Evolutionary conservation across 2,888 invertebrate species (phyloP), one percentile per base, ranked within the genome.

Genomic region (Conomelus anceps): DNA sequence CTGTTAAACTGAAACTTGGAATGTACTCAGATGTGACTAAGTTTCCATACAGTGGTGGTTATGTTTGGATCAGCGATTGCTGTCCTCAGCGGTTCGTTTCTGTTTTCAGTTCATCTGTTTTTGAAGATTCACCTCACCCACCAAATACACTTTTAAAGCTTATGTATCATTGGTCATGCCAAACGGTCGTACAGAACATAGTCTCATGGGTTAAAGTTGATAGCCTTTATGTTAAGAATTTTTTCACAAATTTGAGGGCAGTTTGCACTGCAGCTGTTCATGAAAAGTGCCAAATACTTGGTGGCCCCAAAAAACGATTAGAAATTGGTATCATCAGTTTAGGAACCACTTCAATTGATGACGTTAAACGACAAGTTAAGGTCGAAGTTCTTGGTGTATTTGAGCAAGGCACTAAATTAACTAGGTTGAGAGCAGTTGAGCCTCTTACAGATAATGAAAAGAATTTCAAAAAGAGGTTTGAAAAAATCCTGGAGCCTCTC

Each of bases 111-210:
- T 97, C 97, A 26, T 98, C 98, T 0, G 94, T 98, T 89, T 98
- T 98, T 92, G 98, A 98, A 93, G 96, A 96, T 0, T 96, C 97
- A 0, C 96, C 97, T 0, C 97, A 98, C 93, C 96, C 97, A 0
- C 98, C 98, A 0, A 96, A 96, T 41, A 96, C 97, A 0, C 94
- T 98, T 11, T 93, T 98, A 0, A 98, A 98, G 92, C 94, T 98
- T 0, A 95, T 98, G 88, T 98, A 98, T 93, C 98, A 98, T 93
- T 98, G 98, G 98, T 95, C 97, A 0, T 98, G 98, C 91, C 98
- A 98, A 93, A 98, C 98, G 0, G 97, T 97, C 91, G 97, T 98
- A 0, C 96, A 97, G 91, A 98, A 98, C 92, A 97, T 98, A 0
- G 96, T 97, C 0, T 97, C 97, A 90, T 98, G 98, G 98, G 98